Conservation (phyloP, 1,140 invertebrate species). For the Cydia amplana region DNA sequence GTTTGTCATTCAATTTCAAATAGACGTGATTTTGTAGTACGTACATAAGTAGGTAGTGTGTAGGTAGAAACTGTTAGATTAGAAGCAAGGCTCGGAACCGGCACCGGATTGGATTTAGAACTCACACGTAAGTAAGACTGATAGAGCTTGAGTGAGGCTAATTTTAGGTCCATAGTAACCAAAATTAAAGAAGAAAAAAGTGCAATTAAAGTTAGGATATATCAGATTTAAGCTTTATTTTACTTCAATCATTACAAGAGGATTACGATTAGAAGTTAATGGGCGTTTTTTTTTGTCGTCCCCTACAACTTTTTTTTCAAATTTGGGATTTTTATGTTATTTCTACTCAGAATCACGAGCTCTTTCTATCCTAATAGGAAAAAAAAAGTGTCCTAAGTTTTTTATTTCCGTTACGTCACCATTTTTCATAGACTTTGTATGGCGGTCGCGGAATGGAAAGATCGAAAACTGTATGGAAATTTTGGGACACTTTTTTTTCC, state of each 20-base stretch:
- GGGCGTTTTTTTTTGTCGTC: no score
- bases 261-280: neutral
- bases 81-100: neutral
- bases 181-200: neutral
- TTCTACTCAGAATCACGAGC: no score
- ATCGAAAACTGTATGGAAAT: no score
- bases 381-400: no score
- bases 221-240: neutral
- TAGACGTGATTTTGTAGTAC: neutral
- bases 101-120: constrained; percentile 2
- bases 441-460: no score
- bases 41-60: neutral
- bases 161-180: neutral
- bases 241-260: neutral
- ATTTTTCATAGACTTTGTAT: no score
- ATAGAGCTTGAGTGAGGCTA: neutral
- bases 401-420: no score
- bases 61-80: neutral
- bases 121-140: constrained; percentile 9
- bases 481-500: no score
- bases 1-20: neutral
- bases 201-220: neutral
- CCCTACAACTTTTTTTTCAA: no score
- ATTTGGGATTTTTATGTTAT: no score
- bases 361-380: no score